phyloP scores from a whole-genome alignment of 2,113 vertebrate genomes.

The Antigone vipio region DNA sequence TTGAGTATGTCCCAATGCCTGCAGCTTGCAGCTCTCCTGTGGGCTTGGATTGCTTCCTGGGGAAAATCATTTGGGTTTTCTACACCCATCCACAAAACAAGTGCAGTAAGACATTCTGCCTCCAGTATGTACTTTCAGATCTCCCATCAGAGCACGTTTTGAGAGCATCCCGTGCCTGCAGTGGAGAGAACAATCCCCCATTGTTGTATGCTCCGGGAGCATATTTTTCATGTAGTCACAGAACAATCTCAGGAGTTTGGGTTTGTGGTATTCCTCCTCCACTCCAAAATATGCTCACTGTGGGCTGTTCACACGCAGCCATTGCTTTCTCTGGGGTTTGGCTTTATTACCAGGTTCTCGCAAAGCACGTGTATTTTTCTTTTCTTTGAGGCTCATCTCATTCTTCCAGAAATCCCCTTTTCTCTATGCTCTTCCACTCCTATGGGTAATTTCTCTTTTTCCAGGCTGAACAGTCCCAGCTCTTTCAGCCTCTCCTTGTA shows the following conservation, averaged over 20 bases:
- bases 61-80: not conserved
- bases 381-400: not conserved
- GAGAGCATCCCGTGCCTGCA: not conserved
- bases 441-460: not conserved
- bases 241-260: not conserved
- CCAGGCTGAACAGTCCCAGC: not conserved
- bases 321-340: not conserved
- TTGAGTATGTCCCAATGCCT: not conserved
- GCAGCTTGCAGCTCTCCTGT: not conserved
- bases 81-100: not conserved
- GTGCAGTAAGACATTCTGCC: not conserved
- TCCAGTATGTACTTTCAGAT: not conserved
- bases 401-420: not conserved
- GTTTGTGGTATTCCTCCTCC: not conserved
- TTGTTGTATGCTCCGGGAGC: not conserved
- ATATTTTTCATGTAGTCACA: not conserved
- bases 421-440: not conserved
- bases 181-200: not conserved
- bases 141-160: rapidly evolving
- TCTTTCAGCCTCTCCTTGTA: not conserved
- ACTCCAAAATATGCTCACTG: not conserved
- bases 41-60: not conserved
- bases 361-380: not conserved
- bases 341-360: not conserved
- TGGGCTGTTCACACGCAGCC: not conserved